These are phyloP conservation scores for Drosophila acutilabella DNA, from an alignment of 2,888 invertebrate genomes.

Conservation along the genomic window DNA sequence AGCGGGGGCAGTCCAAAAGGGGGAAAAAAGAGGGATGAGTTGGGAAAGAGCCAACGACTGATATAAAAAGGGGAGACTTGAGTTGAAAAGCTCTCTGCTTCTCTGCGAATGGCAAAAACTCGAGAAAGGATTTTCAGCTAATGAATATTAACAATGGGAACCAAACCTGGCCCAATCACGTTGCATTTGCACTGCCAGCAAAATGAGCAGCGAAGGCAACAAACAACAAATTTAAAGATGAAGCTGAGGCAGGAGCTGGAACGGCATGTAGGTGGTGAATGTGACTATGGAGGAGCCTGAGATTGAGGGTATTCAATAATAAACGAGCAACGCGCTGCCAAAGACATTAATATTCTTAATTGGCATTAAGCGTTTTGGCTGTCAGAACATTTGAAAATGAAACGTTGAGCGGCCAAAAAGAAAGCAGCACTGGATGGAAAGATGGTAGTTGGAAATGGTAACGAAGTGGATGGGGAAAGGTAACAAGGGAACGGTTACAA, in stretches of 20 bases:
- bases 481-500: neutral
- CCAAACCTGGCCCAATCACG: conserved; percentile 2
- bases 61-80: conserved; percentile 33
- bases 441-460: neutral
- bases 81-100: conserved; percentile 39
- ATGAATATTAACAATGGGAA: conserved; percentile 70
- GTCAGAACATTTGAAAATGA: conserved; percentile 44
- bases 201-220: conserved; percentile 3
- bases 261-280: no score
- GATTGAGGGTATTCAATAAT: conserved; percentile 26
- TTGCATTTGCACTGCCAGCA: conserved; percentile 13
- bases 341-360: conserved; percentile 77
- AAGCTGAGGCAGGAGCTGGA: neutral
- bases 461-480: neutral
- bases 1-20: conserved; percentile 3
- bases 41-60: no score
- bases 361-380: conserved; percentile 69
- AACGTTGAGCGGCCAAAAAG: conserved; percentile 15
- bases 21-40: neutral
- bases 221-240: conserved; percentile 3
- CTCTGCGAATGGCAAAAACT: conserved; percentile 51
- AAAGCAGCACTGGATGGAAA: conserved; percentile 1
- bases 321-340: conserved; percentile 56
- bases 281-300: neutral
- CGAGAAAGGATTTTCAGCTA: conserved; percentile 69